These are phyloP conservation scores for Macrobrachium rosenbergii DNA, from an alignment of 1,140 invertebrate genomes.

Conservation along the genomic window DNA sequence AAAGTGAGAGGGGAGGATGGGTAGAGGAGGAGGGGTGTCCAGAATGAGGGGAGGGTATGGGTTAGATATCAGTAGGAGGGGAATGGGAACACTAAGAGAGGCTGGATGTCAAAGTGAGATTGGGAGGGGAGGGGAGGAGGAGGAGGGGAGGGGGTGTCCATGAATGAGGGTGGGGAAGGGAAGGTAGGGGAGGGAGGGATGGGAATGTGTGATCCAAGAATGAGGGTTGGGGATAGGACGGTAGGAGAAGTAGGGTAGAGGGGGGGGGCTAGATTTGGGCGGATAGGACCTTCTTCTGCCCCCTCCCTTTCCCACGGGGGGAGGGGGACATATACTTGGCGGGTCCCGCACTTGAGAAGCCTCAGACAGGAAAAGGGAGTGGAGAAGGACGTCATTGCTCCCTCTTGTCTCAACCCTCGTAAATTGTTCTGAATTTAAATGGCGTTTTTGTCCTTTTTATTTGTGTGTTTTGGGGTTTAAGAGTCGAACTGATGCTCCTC, in stretches of 20 bases:
- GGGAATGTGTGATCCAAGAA: neutral
- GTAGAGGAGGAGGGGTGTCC: neutral
- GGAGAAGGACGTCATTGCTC: slow-evolving; percentile 53
- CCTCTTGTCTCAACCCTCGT: slow-evolving; percentile 44
- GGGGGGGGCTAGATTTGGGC: neutral
- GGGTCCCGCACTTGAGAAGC: slow-evolving; percentile 38
- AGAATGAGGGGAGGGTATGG: neutral
- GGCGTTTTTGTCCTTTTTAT: slow-evolving; percentile 57
- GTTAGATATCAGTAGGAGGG: neutral
- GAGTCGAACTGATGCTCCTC: slow-evolving; percentile 38
- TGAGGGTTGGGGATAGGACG: neutral
- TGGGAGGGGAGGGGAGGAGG: neutral
- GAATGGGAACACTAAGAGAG: neutral
- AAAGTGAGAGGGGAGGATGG: neutral
- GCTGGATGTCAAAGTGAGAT: slow-evolving; percentile 11
- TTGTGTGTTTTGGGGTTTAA: slow-evolving; percentile 56
- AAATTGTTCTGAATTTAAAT: slow-evolving; percentile 60
- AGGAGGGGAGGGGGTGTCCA: too few relatives aligned
- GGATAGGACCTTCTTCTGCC: neutral
- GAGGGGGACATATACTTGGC: neutral
- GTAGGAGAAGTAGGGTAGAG: neutral
- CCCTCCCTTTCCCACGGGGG: neutral
- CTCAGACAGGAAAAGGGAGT: slow-evolving; percentile 56
- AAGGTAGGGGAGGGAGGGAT: neutral
- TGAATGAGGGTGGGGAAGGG: too few relatives aligned